These are phyloP conservation scores for Caenorhabditis sp. DNA, from an alignment of 2,888 invertebrate species.

Conservation along the genomic window DNA sequence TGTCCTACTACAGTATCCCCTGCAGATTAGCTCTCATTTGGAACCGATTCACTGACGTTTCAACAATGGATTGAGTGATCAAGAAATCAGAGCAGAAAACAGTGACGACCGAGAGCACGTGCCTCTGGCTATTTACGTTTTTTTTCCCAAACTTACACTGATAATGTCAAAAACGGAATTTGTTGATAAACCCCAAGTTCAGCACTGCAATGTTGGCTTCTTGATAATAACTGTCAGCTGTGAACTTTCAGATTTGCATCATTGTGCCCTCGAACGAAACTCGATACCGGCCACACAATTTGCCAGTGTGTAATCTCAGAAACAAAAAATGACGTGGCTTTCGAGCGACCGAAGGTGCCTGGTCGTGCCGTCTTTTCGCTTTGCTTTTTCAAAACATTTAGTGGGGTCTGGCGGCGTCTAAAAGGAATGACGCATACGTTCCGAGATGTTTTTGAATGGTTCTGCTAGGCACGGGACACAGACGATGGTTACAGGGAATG, in stretches of 20 bases:
- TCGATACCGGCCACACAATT: constrained; percentile 16
- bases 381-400: too few relatives aligned
- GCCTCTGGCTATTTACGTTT: neutral
- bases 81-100: constrained; percentile 13
- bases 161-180: neutral
- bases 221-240: neutral
- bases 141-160: neutral
- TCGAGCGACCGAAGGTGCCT: too few relatives aligned
- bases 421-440: too few relatives aligned
- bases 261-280: constrained; percentile 20
- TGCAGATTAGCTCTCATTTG: too few relatives aligned
- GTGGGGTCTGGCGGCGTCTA: too few relatives aligned
- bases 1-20: neutral
- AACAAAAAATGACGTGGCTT: constrained; percentile 25
- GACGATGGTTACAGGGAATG: too few relatives aligned
- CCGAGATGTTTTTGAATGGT: too few relatives aligned
- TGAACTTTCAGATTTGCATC: constrained; percentile 21
- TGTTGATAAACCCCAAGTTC: neutral
- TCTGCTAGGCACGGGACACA: too few relatives aligned
- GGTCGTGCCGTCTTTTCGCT: too few relatives aligned
- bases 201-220: neutral
- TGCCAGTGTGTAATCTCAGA: constrained; percentile 16
- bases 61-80: neutral
- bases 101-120: neutral
- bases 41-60: neutral